Evolutionary conservation across 2,888 invertebrate genomes (phyloP), one percentile per base, ranked within the genome.

Genomic region (Palloptera scutellata): DNA sequence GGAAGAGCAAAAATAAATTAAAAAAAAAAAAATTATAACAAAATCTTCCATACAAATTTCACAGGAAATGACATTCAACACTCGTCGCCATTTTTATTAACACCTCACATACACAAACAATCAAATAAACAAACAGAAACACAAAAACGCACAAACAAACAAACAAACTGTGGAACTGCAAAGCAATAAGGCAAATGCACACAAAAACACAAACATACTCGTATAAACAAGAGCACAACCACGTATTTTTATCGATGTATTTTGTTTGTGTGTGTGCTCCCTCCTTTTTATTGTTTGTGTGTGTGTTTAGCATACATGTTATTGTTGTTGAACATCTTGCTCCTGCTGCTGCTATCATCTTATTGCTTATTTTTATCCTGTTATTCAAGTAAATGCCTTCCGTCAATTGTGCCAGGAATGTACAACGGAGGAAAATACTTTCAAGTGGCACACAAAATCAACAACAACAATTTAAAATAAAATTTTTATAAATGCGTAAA

Each of bases 401-500:
- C 30, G 2, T 48, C 48, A 48, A 48, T 48, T 48, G 48, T 48
- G 13, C n/a, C 10, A 13, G 11, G 48, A 13, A 48, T n/a, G 11
- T 48, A 48, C 48, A 30, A 30, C 30, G 6, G 11, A 15, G 48
- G 5, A 15, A 48, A 48, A 48, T 48, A 48, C 48, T 48, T 48
- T 48, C 48, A 48, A 48, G 48, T 48, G 48, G 48, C 48, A 11
- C 5, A 15, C 48, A 48, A 48, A 48, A 48, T 48, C 48, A 48
- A 48, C 48, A 48, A 30, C 48, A 48, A 48, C 48, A 48, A 13
- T 42, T n/a, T 19, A 15, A 48, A 48, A 15, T 48, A 40, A 53
- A 52, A 30, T 30, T 30, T 41, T 52, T 42, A 61, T 45, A 53
- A 61, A 61, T 61, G 61, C 53, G 61, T 61, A 40, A 12, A 30